phyloP scores from a whole-genome alignment of 2,113 vertebrate species.

The Lamprotornis superbus region DNA sequence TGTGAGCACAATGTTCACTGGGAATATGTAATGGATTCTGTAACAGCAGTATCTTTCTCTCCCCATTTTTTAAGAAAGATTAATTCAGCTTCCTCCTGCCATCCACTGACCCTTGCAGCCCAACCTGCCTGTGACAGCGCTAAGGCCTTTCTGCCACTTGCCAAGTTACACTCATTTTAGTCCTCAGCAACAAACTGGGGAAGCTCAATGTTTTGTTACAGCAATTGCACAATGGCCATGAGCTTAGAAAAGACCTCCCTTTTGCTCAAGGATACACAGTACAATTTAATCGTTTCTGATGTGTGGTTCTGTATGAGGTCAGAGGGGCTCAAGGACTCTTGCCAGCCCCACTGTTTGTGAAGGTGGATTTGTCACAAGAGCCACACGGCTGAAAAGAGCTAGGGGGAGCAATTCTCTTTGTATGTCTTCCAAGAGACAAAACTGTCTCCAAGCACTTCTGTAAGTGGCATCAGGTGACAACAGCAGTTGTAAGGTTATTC shows the following conservation, averaged over 20 bases:
- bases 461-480: not conserved
- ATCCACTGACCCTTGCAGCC: not conserved
- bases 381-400: accelerated
- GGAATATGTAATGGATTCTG: not conserved
- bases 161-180: not conserved
- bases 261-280: not conserved
- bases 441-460: not conserved
- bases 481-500: not conserved
- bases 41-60: not conserved
- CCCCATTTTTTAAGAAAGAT: not conserved
- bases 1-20: accelerated
- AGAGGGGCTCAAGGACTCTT: not conserved
- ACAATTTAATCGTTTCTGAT: not conserved
- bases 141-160: not conserved
- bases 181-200: not conserved
- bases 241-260: not conserved
- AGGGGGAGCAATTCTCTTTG: not conserved
- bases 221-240: not conserved
- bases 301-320: not conserved
- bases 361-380: not conserved
- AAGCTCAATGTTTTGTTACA: not conserved
- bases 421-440: not conserved
- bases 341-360: not conserved
- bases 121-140: not conserved
- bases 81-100: not conserved